A percentile compares a stretch with the other conserved stretches of the same genome.
These are phyloP conservation scores for Malurus alboscapulatus DNA, from an alignment of 2,113 vertebrate species.

Conservation along the genomic window DNA sequence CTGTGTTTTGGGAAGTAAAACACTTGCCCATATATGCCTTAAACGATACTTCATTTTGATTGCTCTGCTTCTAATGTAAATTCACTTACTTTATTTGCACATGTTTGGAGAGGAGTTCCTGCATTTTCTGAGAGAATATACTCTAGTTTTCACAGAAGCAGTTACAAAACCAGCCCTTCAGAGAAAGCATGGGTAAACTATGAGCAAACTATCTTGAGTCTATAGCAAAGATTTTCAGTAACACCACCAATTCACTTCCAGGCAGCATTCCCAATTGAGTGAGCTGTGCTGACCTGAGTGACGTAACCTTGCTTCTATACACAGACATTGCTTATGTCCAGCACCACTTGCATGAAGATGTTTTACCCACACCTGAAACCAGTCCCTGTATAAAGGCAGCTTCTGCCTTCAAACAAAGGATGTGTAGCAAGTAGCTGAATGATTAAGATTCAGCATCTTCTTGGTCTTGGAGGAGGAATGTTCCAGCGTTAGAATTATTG, in stretches of 20 bases:
- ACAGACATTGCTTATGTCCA: background rate
- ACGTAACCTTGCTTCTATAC: background rate
- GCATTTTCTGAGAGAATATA: background rate
- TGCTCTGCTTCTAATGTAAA: background rate
- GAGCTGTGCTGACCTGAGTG: background rate
- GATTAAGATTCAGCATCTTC: background rate
- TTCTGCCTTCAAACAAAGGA: background rate
- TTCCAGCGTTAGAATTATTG: background rate
- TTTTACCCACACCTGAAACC: background rate
- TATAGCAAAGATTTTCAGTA: background rate
- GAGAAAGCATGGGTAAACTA: background rate
- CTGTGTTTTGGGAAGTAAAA: background rate
- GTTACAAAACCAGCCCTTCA: background rate
- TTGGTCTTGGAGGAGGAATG: background rate
- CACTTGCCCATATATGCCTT: background rate
- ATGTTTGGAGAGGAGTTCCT: background rate
- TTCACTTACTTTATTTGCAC: background rate
- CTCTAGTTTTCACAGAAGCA: background rate
- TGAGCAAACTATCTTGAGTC: background rate
- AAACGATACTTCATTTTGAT: background rate
- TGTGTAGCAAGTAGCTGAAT: background rate
- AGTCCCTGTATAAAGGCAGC: background rate
- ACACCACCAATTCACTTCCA: background rate
- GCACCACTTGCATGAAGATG: background rate
- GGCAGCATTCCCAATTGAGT: background rate